Conservation (phyloP, 2,888 invertebrate species). For the Sepioteuthis lessoniana region DNA sequence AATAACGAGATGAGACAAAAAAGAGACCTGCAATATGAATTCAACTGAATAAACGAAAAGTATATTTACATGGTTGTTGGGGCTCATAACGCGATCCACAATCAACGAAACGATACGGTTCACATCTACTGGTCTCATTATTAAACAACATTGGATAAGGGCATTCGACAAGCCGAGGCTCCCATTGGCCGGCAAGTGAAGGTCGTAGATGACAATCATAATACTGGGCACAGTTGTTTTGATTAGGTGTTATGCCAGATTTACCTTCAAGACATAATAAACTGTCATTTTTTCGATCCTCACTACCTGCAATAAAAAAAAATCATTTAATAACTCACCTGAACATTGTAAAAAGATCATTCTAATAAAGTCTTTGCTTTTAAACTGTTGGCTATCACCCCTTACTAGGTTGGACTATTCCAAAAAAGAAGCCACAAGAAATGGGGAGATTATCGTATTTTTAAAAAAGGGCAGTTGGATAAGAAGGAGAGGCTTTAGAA, state of each 20-base stretch:
- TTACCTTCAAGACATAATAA: background rate
- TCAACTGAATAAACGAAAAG: background rate
- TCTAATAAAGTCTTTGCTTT: background rate
- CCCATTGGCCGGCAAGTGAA: background rate
- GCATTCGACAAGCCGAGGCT: background rate
- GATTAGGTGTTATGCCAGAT: background rate
- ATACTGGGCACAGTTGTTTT: background rate
- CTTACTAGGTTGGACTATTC: no score
- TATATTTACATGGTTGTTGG: background rate
- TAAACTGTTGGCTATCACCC: background rate
- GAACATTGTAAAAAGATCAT: background rate
- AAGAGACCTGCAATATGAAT: no score
- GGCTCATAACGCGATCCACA: constrained; percentile 36
- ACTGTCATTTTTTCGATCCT: background rate
- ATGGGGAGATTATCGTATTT: no score
- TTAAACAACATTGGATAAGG: constrained; percentile 41
- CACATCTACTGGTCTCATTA: background rate
- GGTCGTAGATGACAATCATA: background rate
- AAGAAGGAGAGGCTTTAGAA: no score
- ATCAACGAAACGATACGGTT: background rate
- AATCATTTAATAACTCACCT: background rate
- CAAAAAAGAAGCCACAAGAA: no score
- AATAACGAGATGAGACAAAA: no score
- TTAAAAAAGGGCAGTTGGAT: no score
- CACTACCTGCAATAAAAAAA: constrained; percentile 2